Evolutionary conservation across 92 coral and sea anemone genomes (phyloP), one percentile per base, ranked within the genome.

Genomic region (Isaurus tuberculatus): DNA sequence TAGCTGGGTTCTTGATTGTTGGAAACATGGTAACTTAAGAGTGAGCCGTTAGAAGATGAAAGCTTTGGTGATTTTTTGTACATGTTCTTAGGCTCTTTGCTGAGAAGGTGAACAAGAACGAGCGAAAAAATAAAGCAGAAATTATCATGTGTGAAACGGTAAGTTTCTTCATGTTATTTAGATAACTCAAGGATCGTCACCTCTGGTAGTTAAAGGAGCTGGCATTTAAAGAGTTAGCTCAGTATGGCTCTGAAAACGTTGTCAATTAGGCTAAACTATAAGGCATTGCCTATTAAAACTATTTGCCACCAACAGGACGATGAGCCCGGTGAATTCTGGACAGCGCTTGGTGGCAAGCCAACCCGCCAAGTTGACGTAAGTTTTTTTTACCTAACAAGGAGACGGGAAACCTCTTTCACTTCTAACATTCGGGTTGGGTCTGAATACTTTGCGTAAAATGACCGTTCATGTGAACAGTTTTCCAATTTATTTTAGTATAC

Each of bases 81-180:
- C 7, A 40, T 40, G 46, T 40, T 40, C 28, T n/a, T 85, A 95
- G 98, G 86, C 82, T 96, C 58, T 96, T 90, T 83, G 93, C 90
- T 15, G 98, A 94, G 79, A 96, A 96, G 79, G 89, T 92, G 72
- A 96, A 92, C 95, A 96, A 96, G 79, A 96, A 94, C 79, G 99
- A 96, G 46, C 88, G 99, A 13, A 96, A 96, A 49, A 96, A 96
- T 90, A 92, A 91, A 78, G 98, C 97, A 20, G 98, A 96, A 32
- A 87, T 96, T 32, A 86, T 86, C 75, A 93, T 92, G 91, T 92
- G 93, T 68, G 77, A 69, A 83, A 94, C 94, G 85, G 99, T 94
- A 85, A 85, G 97, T n/a, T 9, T 31, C 34, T n/a, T 14, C 8
- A 53, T 68, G 29, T 29, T 26, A n/a, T 9, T 22, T 70, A 25